These are phyloP conservation scores for Podocnemis expansa DNA, from an alignment of 2,113 vertebrate species.

Conservation along the genomic window DNA sequence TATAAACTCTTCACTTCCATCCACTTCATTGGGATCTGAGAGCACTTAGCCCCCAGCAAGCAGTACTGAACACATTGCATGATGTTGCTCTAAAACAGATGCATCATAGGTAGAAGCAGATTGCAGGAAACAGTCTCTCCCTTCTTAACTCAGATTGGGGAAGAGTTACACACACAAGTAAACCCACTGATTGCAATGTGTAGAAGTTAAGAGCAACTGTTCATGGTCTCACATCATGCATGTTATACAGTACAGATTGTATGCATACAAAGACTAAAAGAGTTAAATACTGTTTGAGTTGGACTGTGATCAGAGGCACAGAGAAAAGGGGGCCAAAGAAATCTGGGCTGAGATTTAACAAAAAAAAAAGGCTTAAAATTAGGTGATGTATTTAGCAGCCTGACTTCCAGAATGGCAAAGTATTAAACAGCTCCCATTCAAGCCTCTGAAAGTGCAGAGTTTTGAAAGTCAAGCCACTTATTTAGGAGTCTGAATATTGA, in stretches of 20 bases:
- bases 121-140: too few relatives aligned
- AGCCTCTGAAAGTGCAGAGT: not conserved
- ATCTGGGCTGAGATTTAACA: not conserved
- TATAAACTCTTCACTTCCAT: not conserved
- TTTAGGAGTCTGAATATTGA: accelerated
- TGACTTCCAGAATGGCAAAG: not conserved
- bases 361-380: not conserved
- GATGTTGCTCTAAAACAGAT: not conserved
- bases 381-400: not conserved
- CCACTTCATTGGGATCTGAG: not conserved
- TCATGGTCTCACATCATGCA: not conserved
- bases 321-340: not conserved
- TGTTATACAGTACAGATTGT: not conserved
- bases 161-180: not conserved
- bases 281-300: not conserved
- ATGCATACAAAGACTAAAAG: not conserved
- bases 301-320: not conserved
- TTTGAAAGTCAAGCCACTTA: not conserved
- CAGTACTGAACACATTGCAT: not conserved
- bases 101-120: too few relatives aligned
- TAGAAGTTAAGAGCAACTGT: not conserved
- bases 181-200: not conserved
- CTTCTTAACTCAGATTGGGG: not conserved
- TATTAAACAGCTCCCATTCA: not conserved
- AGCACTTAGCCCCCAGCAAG: not conserved